Conservation (phyloP, 92 coral and sea anemone genomes). For the Actinernus sp. region DNA sequence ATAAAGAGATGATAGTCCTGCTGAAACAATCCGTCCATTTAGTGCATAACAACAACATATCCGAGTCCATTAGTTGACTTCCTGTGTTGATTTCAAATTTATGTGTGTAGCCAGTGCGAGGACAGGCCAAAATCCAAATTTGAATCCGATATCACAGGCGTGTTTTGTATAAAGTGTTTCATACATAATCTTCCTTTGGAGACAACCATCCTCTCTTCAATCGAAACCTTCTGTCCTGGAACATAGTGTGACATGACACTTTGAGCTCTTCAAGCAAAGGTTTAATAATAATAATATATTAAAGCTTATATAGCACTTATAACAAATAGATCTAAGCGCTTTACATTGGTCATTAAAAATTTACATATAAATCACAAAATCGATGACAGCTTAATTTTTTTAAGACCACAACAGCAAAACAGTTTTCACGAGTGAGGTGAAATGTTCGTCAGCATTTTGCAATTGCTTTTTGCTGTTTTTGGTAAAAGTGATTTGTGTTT, state of each 20-base stretch:
- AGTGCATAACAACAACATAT: conserved; percentile 38
- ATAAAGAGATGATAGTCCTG: conserved; percentile 46
- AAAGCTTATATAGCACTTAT: too few relatives aligned
- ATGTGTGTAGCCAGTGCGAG: conserved; percentile 35
- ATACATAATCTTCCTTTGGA: conserved; percentile 42
- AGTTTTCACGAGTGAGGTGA: too few relatives aligned
- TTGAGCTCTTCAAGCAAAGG: not conserved
- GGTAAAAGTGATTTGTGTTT: too few relatives aligned
- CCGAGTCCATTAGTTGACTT: conserved; percentile 32
- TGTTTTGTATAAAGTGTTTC: conserved; percentile 43
- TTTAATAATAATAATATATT: too few relatives aligned
- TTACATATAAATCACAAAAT: too few relatives aligned
- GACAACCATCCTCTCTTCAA: conserved; percentile 47
- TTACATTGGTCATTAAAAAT: too few relatives aligned
- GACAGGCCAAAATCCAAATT: conserved; percentile 28
- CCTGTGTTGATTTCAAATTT: conserved; percentile 46
- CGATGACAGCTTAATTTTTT: too few relatives aligned
- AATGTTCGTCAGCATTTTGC: too few relatives aligned
- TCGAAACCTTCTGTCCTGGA: conserved; percentile 16
- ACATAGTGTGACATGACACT: conserved; percentile 20
- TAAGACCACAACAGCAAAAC: too few relatives aligned
- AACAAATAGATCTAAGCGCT: too few relatives aligned
- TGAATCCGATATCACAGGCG: conserved; percentile 45
- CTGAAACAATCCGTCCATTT: conserved; percentile 8
- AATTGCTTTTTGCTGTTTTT: too few relatives aligned